phyloP scores from a whole-genome alignment of 2,888 invertebrate genomes.

The Resseliella maxima region DNA sequence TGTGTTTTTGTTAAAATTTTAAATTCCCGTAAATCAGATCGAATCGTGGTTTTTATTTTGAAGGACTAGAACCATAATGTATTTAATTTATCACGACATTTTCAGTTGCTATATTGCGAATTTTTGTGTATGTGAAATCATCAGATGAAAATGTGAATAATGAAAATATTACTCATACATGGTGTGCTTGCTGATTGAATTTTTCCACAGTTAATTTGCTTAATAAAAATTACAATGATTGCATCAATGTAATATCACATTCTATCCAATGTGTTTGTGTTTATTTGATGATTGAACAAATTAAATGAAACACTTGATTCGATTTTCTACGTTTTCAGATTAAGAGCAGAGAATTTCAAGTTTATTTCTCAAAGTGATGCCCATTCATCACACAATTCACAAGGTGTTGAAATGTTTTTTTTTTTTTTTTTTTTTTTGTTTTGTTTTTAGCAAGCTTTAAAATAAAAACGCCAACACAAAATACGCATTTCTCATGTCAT shows the following conservation, averaged over 20 bases:
- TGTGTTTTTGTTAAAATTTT: background rate
- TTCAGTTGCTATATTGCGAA: background rate
- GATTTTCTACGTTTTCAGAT: background rate
- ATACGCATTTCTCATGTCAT: too few species aligned
- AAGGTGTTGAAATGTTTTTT: background rate
- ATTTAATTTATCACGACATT: slow-evolving; percentile 22
- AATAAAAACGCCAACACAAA: too few species aligned
- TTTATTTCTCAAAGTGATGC: background rate
- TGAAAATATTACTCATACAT: background rate
- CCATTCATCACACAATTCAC: background rate
- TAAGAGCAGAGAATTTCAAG: background rate
- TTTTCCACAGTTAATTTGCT: background rate
- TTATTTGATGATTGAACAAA: too few species aligned
- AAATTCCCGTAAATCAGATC: background rate
- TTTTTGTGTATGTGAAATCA: background rate
- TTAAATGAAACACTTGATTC: too few species aligned
- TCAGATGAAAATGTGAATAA: background rate
- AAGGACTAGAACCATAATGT: background rate
- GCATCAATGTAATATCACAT: too few species aligned
- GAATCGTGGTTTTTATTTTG: background rate
- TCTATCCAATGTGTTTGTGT: too few species aligned
- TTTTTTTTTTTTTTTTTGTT: too few species aligned
- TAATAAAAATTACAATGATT: slow-evolving; percentile 41
- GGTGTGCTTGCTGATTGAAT: background rate
- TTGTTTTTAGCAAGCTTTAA: too few species aligned